Conservation (phyloP, 2,113 vertebrate genomes). For the Siphamia tubifer region DNA sequence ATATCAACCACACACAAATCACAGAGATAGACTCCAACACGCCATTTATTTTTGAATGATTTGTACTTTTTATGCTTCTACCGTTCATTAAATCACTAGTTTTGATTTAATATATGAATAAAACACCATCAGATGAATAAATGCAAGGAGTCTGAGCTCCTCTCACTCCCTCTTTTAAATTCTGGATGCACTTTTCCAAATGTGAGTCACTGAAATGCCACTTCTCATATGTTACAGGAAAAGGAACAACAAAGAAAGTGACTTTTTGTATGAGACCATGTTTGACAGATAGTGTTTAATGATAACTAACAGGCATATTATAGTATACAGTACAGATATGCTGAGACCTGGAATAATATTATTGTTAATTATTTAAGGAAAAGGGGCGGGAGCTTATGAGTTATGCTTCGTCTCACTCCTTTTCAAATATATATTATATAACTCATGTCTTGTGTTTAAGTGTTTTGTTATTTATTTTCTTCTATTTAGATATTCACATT, state of each 20-base stretch:
- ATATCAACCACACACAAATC: constrained; percentile 27
- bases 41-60: background rate
- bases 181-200: constrained; percentile 10
- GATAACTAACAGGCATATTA: no score
- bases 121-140: constrained; percentile 1
- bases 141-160: background rate
- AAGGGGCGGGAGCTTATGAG: no score
- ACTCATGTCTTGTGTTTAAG: no score
- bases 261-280: background rate
- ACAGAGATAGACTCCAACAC: background rate
- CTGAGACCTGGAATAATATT: no score
- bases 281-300: no score
- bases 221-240: constrained; percentile 13
- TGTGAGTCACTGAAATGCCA: background rate
- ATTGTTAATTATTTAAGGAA: no score
- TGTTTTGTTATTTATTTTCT: no score
- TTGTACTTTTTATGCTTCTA: background rate
- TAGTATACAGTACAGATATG: no score
- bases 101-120: background rate
- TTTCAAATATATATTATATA: no score
- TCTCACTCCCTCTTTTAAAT: constrained; percentile 15
- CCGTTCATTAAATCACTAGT: background rate
- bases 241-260: background rate
- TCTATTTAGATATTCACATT: no score
- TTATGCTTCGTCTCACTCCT: no score